phyloP scores from a whole-genome alignment of 2,888 invertebrate species.

The Netelia fuscicornis region DNA sequence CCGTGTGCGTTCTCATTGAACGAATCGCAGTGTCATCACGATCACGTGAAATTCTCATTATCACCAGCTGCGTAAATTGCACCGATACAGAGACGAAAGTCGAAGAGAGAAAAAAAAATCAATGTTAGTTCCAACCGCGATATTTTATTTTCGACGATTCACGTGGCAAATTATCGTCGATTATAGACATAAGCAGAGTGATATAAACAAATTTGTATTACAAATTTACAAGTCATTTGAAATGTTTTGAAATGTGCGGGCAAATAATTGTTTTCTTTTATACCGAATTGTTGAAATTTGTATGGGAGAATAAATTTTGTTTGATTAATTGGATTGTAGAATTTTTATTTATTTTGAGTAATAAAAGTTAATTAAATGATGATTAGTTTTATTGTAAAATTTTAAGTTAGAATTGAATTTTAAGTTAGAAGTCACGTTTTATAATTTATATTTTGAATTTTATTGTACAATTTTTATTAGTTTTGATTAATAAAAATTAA shows the following conservation, averaged over 20 bases:
- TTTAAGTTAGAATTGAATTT: no score
- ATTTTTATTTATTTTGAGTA: no score
- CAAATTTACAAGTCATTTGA: not conserved
- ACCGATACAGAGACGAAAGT: not conserved
- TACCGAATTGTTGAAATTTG: no score
- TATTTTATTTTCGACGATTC: not conserved
- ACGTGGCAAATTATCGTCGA: slow-evolving; percentile 4
- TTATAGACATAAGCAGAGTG: not conserved
- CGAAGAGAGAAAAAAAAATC: slow-evolving; percentile 24
- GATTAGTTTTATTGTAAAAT: no score
- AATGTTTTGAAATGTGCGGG: no score
- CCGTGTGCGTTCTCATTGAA: not conserved
- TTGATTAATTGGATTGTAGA: no score
- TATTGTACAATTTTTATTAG: no score
- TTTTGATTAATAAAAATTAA: no score
- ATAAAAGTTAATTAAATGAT: no score
- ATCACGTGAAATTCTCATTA: slow-evolving; percentile 51
- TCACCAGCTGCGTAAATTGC: slow-evolving; percentile 46
- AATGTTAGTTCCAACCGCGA: slow-evolving; percentile 1
- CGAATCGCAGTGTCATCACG: slow-evolving; percentile 9
- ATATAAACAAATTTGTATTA: not conserved
- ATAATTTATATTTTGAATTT: not conserved
- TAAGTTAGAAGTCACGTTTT: no score
- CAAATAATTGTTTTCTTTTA: no score
- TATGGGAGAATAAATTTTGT: no score